Base-by-base conservation (phyloP, 92 coral and sea anemone species). In the Bergia puertoricense region DNA sequence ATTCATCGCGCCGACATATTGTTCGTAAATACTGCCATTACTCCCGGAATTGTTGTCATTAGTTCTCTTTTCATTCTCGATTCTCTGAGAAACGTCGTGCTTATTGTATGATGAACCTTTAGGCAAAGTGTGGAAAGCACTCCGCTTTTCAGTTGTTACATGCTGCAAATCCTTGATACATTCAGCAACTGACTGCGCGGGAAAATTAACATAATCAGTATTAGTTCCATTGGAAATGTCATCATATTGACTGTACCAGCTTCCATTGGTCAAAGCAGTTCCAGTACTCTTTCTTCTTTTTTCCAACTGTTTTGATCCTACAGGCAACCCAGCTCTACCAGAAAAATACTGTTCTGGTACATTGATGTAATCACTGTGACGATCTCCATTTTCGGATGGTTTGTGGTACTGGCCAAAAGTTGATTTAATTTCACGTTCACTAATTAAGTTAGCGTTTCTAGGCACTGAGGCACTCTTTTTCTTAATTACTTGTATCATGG, bases 401-500 rank as follows among this genome's bases (percentile, higher is more conserved):
- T 56, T 57, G 43, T 37, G 44, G 38, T 30, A 69, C 2, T 54
- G 56, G 8, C 65, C 87, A 45, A 44, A 11, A 20, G 74, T 16
- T 16, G 78, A 51, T 45, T 69, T 71, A 18, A 4, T 37, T 37
- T 48, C 87, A 9, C 45, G 87, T 48, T 73, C 79, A 72, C 38
- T 69, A 38, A 66, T 45, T 48, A 71, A 38, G 23, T 69, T 38
- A 45, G 87, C 79, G 16, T 84, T 37, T 50, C 79, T 46, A 14
- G 87, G 87, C 37, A 84, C 66, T n/a, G 87, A 84, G 23, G 87
- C 78, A 48, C 87, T 84, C 42, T 84, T 84, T 84, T 84, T 84
- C 87, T 84, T 84, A 36, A 84, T 84, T 45, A 84, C 4, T 36
- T 72, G 45, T 84, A 84, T 84, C 87, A 84, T 84, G 15, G 87